These are phyloP conservation scores for Anguilla pacifica DNA, from an alignment of 2,797 vertebrate species.

Conservation along the genomic window DNA sequence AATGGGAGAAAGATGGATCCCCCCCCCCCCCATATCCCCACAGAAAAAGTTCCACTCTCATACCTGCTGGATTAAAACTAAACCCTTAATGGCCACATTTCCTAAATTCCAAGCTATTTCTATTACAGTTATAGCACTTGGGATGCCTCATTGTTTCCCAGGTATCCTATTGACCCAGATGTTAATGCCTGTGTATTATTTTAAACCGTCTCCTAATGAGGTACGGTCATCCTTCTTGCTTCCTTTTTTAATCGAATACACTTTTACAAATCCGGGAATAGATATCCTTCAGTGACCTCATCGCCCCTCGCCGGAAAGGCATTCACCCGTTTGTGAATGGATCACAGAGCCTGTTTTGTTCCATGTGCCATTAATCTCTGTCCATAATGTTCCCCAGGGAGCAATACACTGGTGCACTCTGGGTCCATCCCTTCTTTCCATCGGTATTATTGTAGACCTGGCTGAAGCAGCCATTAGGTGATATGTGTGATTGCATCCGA, in stretches of 20 bases:
- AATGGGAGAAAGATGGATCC: background rate
- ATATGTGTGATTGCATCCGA: background rate
- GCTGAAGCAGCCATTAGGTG: background rate
- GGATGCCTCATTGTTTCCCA: background rate
- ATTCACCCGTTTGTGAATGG: background rate
- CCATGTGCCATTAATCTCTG: conserved; percentile 4
- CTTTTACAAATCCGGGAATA: conserved; percentile 8
- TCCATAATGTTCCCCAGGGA: background rate
- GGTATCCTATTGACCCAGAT: background rate
- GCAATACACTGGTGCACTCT: background rate
- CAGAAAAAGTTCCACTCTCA: background rate
- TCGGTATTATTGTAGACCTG: background rate
- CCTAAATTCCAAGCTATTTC: background rate
- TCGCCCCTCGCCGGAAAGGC: background rate
- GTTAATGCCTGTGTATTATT: background rate
- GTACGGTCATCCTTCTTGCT: background rate
- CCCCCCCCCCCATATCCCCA: background rate
- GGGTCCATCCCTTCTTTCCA: background rate
- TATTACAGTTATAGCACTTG: background rate
- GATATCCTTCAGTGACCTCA: background rate
- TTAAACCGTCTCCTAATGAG: background rate
- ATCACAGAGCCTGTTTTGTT: background rate
- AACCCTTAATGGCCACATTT: background rate
- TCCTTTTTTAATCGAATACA: background rate
- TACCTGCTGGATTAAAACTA: background rate